Evolutionary conservation across 2,797 vertebrate species (phyloP).

Genomic region (Molossus alvarezi): DNA sequence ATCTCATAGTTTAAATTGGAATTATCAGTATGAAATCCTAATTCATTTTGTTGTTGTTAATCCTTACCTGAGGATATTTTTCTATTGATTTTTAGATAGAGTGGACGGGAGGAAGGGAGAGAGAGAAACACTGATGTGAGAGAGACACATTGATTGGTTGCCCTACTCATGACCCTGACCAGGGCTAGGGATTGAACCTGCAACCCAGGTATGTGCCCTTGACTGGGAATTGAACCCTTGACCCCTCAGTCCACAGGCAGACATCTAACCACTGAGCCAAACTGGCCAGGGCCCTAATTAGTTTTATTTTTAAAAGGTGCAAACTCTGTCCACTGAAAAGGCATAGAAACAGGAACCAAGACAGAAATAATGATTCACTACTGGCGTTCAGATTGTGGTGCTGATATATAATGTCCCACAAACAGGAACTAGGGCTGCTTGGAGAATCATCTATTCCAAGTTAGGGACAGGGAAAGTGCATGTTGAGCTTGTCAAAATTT

Average conservation of each 20-base stretch:
- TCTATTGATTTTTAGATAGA: too few species aligned
- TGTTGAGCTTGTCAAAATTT: background rate
- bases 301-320: background rate
- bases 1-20: slow-evolving; percentile 20
- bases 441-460: background rate
- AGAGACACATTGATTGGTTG: too few species aligned
- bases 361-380: background rate
- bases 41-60: background rate
- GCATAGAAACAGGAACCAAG: background rate
- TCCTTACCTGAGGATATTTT: too few species aligned
- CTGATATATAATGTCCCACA: background rate
- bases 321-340: background rate
- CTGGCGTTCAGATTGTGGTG: too few species aligned
- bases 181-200: too few species aligned
- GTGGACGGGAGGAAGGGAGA: too few species aligned
- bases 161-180: too few species aligned
- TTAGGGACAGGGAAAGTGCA: background rate
- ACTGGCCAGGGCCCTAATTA: background rate
- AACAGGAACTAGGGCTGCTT: background rate
- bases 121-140: too few species aligned
- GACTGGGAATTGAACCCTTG: too few species aligned
- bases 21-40: slow-evolving; percentile 16
- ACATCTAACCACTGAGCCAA: too few species aligned
- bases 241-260: too few species aligned
- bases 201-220: too few species aligned